phyloP scores from a whole-genome alignment of 64 coral and sea anemone genomes.

The Astreopora myriophthalma region DNA sequence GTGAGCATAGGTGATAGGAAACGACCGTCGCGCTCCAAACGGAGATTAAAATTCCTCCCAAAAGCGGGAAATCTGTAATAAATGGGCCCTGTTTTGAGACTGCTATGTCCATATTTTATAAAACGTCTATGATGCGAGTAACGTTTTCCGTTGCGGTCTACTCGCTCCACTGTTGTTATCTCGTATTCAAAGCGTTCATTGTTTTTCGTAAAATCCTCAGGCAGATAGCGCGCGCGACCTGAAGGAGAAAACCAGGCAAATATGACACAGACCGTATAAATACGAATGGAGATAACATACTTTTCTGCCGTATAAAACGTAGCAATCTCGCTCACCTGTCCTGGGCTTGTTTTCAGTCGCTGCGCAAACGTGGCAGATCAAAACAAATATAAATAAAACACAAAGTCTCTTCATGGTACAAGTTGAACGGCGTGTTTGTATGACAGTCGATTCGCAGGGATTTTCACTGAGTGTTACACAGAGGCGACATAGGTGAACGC shows the following conservation, averaged over 20 bases:
- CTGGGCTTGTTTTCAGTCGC: background rate
- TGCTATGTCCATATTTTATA: slow-evolving; percentile 66
- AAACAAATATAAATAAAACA: slow-evolving; percentile 7
- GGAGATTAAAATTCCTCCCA: slow-evolving; percentile 75
- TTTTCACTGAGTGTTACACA: slow-evolving; percentile 13
- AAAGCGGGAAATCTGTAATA: slow-evolving; percentile 88
- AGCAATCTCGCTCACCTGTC: background rate
- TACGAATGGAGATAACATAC: background rate
- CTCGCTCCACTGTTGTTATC: slow-evolving; percentile 18
- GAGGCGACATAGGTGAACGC: slow-evolving; percentile 23
- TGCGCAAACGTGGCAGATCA: slow-evolving; percentile 9
- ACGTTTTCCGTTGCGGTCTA: slow-evolving; percentile 1
- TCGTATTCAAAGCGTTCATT: slow-evolving; percentile 24
- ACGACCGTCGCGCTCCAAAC: slow-evolving; percentile 65
- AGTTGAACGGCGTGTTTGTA: background rate
- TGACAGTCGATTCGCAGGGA: background rate
- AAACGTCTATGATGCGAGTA: slow-evolving; percentile 64
- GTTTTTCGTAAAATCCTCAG: background rate
- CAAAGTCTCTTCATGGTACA: slow-evolving; percentile 33
- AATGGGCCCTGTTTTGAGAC: slow-evolving; percentile 44
- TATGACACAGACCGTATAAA: background rate
- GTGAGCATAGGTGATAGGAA: slow-evolving; percentile 75
- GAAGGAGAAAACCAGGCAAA: background rate
- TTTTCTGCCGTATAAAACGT: background rate
- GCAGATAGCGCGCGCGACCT: slow-evolving; percentile 16